These are phyloP conservation scores for Hypselothyrea guttata DNA, from an alignment of 2,888 invertebrate species.

Conservation along the genomic window DNA sequence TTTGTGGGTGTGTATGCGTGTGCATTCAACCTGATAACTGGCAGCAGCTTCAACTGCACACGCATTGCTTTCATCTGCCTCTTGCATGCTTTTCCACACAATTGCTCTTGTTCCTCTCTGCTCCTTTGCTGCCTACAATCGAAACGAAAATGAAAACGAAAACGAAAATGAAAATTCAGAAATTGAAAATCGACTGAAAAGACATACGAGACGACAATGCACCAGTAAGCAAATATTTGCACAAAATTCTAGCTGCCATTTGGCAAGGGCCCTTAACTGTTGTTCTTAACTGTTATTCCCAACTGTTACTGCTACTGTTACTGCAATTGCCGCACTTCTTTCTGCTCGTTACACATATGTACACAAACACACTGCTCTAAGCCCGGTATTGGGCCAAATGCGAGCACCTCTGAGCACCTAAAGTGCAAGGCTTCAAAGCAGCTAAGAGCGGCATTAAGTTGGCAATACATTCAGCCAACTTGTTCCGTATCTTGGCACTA, in stretches of 20 bases:
- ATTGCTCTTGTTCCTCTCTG: background rate
- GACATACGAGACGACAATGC: conserved; percentile 8
- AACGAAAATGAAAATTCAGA: background rate
- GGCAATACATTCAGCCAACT: too few species aligned
- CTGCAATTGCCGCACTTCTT: background rate
- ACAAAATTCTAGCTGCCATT: conserved; percentile 4
- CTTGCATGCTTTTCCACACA: background rate
- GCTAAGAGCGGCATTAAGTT: too few species aligned
- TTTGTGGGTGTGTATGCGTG: conserved; percentile 3
- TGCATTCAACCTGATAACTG: conserved; percentile 2
- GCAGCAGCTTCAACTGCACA: conserved; percentile 6
- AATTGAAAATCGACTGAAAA: background rate
- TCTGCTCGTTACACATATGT: too few species aligned
- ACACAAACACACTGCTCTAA: too few species aligned
- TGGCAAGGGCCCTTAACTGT: background rate
- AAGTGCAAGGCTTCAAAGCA: too few species aligned
- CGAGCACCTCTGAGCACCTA: too few species aligned
- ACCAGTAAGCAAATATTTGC: conserved; percentile 13
- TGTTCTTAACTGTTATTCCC: background rate
- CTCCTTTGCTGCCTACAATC: too few species aligned
- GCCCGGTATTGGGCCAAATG: too few species aligned
- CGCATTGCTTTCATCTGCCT: conserved; percentile 4
- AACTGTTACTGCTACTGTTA: background rate
- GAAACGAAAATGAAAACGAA: too few species aligned
- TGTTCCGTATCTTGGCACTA: too few species aligned